A percentile compares a stretch with the other conserved stretches of the same genome.
These are phyloP conservation scores for Callionymus lyra DNA, from an alignment of 2,113 vertebrate genomes.

Conservation along the genomic window DNA sequence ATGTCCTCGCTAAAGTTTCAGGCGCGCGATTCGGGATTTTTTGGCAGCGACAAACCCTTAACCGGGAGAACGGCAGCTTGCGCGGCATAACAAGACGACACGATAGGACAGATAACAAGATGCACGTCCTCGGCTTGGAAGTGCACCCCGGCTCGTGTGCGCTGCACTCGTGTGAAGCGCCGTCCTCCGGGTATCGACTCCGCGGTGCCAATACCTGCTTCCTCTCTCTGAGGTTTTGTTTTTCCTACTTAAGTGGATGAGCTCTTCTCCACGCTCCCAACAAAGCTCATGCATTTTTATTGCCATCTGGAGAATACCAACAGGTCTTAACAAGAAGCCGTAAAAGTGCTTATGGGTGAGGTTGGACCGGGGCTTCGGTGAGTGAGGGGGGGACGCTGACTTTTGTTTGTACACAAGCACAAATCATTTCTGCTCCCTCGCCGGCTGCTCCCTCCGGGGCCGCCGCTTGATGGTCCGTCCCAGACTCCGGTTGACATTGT, in stretches of 20 bases:
- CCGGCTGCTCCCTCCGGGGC: slow-evolving; percentile 61
- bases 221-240: slow-evolving; percentile 50
- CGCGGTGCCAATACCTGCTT: slow-evolving; percentile 6
- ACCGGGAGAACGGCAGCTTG: slow-evolving; percentile 39
- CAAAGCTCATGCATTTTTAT: slow-evolving; percentile 66
- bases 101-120: slow-evolving; percentile 51
- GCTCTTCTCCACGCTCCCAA: slow-evolving; percentile 50
- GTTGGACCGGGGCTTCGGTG: not conserved
- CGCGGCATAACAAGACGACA: slow-evolving; percentile 34
- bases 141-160: slow-evolving; percentile 27
- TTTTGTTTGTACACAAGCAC: slow-evolving; percentile 38
- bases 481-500: slow-evolving; percentile 82
- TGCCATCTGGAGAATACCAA: slow-evolving; percentile 63
- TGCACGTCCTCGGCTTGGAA: slow-evolving; percentile 43
- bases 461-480: slow-evolving; percentile 72
- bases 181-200: slow-evolving; percentile 46
- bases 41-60: too few relatives aligned
- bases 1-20: too few relatives aligned
- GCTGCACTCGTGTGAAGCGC: slow-evolving; percentile 47
- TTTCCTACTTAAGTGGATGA: slow-evolving; percentile 55
- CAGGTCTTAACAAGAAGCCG: slow-evolving; percentile 60
- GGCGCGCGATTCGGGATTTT: too few relatives aligned
- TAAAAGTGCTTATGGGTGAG: slow-evolving; percentile 25
- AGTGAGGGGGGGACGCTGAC: slow-evolving; percentile 6
- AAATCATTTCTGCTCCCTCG: slow-evolving; percentile 48